Percentiles rank a stretch among this genome's conserved stretches.
Evolutionary conservation across 2,797 vertebrate species (phyloP).

Genomic region (Acanthornis magna): DNA sequence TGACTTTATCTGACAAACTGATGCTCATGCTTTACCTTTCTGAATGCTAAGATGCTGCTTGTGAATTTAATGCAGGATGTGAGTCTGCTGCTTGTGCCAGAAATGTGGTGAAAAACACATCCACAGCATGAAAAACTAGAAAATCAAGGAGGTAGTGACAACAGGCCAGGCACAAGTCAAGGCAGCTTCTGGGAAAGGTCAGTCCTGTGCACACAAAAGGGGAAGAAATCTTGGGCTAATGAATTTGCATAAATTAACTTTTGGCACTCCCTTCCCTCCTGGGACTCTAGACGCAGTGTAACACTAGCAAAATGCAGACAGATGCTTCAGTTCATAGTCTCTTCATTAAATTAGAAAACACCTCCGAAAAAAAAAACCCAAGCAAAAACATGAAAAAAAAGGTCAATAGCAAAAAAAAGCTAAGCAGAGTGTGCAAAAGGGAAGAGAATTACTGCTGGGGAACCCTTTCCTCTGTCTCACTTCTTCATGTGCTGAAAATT

Average conservation of each 20-base stretch:
- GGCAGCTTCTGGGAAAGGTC: neutral
- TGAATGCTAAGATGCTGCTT: neutral
- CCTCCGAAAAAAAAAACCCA: neutral
- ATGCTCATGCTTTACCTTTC: neutral
- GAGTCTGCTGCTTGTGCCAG: neutral
- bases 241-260: conserved; percentile 4
- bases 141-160: neutral
- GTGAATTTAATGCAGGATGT: neutral
- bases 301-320: neutral
- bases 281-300: neutral
- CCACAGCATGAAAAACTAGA: neutral
- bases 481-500: neutral
- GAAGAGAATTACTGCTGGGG: neutral
- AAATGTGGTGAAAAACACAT: neutral
- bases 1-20: conserved; percentile 4
- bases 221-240: neutral
- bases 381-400: neutral
- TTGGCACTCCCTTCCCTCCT: neutral
- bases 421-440: accelerated
- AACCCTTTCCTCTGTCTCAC: neutral
- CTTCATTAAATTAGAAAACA: neutral
- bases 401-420: neutral
- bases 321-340: neutral
- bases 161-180: neutral
- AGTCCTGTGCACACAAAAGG: neutral